Evolutionary conservation across 2,113 vertebrate species (phyloP).

Genomic region (Coryphaenoides rupestris): DNA sequence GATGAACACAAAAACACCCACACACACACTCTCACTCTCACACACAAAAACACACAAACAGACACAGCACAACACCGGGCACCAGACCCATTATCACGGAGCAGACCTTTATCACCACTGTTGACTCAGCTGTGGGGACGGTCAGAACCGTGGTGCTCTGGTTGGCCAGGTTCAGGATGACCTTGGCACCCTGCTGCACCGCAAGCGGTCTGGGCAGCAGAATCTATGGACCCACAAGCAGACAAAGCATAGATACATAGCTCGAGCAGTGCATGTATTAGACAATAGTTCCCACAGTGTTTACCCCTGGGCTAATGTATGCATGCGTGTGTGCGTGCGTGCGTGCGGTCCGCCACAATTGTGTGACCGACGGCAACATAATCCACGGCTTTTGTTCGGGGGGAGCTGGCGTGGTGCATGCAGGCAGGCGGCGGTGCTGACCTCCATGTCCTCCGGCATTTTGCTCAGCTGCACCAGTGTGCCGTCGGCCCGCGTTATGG

Average conservation of each 20-base stretch:
- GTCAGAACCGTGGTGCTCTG: conserved; percentile 76
- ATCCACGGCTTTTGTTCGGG: not conserved
- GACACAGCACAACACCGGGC: not conserved
- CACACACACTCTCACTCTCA: no score
- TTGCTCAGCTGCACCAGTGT: conserved; percentile 74
- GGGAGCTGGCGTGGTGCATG: not conserved
- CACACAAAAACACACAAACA: not conserved
- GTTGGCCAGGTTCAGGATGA: conserved; percentile 73
- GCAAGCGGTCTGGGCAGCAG: conserved; percentile 69
- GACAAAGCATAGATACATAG: not conserved
- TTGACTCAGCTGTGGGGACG: conserved; percentile 64
- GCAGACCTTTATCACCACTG: conserved; percentile 75
- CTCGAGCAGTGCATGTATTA: not conserved
- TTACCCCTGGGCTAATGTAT: not conserved
- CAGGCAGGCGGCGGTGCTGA: conserved; percentile 40
- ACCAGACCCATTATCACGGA: not conserved
- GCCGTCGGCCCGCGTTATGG: conserved; percentile 76
- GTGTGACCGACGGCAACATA: not conserved
- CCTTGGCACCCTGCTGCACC: conserved; percentile 53
- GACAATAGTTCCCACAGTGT: no score
- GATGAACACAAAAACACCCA: no score
- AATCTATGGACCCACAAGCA: conserved; percentile 68
- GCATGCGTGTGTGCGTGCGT: not conserved
- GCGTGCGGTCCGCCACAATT: not conserved
- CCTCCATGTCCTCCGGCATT: conserved; percentile 81